Percentiles rank a stretch among this genome's conserved stretches.
Evolutionary conservation across 2,113 vertebrate genomes (phyloP).

Genomic region (Pterophyllum scalare): DNA sequence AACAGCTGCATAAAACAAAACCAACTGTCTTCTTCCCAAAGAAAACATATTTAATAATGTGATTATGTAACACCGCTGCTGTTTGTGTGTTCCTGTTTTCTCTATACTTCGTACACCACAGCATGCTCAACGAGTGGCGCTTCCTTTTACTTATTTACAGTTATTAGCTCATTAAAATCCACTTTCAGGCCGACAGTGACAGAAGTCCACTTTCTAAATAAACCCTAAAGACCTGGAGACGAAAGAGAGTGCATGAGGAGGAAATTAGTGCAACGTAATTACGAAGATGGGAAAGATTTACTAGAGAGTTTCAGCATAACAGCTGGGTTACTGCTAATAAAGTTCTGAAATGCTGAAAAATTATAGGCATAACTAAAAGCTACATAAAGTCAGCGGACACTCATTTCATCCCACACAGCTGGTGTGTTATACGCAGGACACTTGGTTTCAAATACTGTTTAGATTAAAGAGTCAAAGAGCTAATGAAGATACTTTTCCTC

Average conservation of each 20-base stretch:
- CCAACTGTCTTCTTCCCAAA: slow-evolving; percentile 20
- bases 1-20: slow-evolving; percentile 34
- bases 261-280: slow-evolving; percentile 29
- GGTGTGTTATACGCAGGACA: neutral
- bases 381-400: slow-evolving; percentile 1
- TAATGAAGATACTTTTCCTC: slow-evolving; percentile 23
- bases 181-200: slow-evolving; percentile 31
- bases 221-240: slow-evolving; percentile 34
- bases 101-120: neutral
- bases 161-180: slow-evolving; percentile 55
- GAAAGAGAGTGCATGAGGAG: neutral
- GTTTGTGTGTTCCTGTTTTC: slow-evolving; percentile 11
- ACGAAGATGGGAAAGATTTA: slow-evolving; percentile 30
- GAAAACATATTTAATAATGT: slow-evolving; percentile 23
- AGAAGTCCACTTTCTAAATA: slow-evolving; percentile 26
- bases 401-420: slow-evolving; percentile 16
- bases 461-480: slow-evolving; percentile 18
- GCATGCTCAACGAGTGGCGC: slow-evolving; percentile 11
- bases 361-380: neutral
- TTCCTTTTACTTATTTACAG: slow-evolving; percentile 40
- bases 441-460: slow-evolving; percentile 40
- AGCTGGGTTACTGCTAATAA: slow-evolving; percentile 16
- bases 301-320: slow-evolving; percentile 14
- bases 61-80: slow-evolving; percentile 44
- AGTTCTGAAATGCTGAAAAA: slow-evolving; percentile 4